Evolutionary conservation across 2,888 invertebrate species (phyloP), one percentile per base, ranked within the genome.

Genomic region (Tineola bisselliella): DNA sequence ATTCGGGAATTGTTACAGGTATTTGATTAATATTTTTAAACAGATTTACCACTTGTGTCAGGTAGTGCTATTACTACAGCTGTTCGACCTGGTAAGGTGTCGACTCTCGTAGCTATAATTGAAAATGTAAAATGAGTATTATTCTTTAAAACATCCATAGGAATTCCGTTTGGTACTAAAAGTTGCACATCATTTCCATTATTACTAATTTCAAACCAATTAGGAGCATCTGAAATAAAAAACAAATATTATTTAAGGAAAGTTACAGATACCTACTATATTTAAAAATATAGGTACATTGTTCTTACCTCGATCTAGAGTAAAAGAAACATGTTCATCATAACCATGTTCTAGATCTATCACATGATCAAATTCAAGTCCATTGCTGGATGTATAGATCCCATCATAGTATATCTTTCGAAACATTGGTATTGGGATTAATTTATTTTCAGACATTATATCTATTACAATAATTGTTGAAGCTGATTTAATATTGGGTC

Each of bases 371-470:
- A 62, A 44, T 13, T 43, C 64, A 64, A n/a, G 72, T 69, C 15
- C 64, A 62, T 19, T 68, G 61, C 17, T 65, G 65, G 61, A 73
- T 72, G 64, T 70, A 60, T 72, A 75, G 44, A 63, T 62, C 30
- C 77, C 77, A 31, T 62, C 72, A 60, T 79, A 79, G 67, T 70
- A 77, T 33, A 74, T 63, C 62, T 72, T 64, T 18, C 64, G 64
- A 61, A 79, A 79, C 30, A 70, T 66, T 4, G 73, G 76, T 56
- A 63, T 61, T 61, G 64, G 56, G 18, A 68, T 63, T 33, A 67
- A 66, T 61, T 68, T 66, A 61, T 63, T 66, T 3, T 43, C 2
- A 13, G 3, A 3, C 31, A 73, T 62, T 44, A 79, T 63, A 56
- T 74, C 70, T 38, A 81, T 68, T 30, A 81, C 63, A 19, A 79